These are phyloP conservation scores for Leptocoma aspasia DNA, from an alignment of 2,113 vertebrate species.

Conservation along the genomic window DNA sequence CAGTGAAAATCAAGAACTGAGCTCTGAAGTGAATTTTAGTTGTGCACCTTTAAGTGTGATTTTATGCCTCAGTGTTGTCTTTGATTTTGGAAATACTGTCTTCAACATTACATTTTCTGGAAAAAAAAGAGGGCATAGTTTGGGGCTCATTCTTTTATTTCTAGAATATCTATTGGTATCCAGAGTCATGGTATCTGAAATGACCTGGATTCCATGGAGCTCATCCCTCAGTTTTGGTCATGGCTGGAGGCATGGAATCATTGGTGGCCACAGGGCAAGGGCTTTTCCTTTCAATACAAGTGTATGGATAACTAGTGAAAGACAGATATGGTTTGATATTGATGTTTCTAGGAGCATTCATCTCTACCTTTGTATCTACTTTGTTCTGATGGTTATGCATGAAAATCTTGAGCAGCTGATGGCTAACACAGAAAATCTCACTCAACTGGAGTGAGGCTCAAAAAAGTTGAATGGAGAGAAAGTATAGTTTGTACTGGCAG, in stretches of 20 bases:
- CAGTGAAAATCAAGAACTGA: not conserved
- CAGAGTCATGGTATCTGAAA: not conserved
- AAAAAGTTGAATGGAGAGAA: not conserved
- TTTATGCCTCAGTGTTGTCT: not conserved
- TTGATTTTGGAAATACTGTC: not conserved
- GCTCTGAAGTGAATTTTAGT: not conserved
- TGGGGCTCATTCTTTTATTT: not conserved
- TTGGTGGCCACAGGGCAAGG: not conserved
- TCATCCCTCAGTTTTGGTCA: fast-evolving
- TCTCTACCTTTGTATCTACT: not conserved
- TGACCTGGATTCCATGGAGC: not conserved
- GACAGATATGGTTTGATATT: not conserved
- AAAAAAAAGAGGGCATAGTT: not conserved
- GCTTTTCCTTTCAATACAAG: not conserved
- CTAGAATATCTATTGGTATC: not conserved
- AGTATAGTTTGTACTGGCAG: not conserved
- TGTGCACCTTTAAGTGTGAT: not conserved
- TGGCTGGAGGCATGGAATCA: not conserved
- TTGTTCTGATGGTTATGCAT: not conserved
- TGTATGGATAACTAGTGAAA: not conserved
- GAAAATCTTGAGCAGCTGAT: not conserved
- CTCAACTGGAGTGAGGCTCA: not conserved
- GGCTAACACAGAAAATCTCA: not conserved
- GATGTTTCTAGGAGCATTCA: not conserved
- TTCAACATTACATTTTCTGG: not conserved